Percentiles rank a stretch among this genome's conserved stretches.
Conservation (phyloP, 2,113 vertebrate species). For the Zosterops lateralis region DNA sequence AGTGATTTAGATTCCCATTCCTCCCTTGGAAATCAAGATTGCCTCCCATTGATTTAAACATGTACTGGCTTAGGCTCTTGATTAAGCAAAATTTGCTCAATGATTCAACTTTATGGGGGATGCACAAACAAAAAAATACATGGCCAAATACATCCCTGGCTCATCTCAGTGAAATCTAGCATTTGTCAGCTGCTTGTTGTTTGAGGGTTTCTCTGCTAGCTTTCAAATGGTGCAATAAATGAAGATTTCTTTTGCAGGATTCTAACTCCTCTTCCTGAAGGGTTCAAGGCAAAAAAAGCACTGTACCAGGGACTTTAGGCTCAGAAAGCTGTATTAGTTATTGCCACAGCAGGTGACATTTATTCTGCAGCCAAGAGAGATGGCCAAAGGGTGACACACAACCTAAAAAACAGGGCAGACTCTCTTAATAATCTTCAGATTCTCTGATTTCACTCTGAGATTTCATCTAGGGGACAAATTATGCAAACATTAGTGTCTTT, state of each 20-base stretch:
- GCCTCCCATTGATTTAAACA: neutral
- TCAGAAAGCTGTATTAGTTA: neutral
- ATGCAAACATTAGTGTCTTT: neutral
- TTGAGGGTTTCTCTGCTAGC: neutral
- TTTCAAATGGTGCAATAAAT: neutral
- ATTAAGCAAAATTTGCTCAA: neutral
- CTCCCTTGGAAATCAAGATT: neutral
- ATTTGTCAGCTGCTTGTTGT: neutral
- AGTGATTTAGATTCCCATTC: neutral
- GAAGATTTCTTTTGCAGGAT: neutral
- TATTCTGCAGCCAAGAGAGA: neutral
- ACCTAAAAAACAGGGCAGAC: neutral
- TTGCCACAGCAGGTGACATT: neutral
- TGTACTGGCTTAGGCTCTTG: neutral
- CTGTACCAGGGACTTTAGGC: neutral
- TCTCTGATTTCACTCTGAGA: neutral
- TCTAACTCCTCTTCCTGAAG: neutral
- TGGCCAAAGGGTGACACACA: neutral
- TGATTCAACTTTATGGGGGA: conserved; percentile 44
- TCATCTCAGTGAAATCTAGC: neutral
- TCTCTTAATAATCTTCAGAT: neutral
- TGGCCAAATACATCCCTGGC: neutral
- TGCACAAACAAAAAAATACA: neutral
- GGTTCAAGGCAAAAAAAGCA: neutral
- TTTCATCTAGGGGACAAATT: neutral